Base-by-base conservation (phyloP, 2,113 vertebrate species). In the Bubalus kerabau region DNA sequence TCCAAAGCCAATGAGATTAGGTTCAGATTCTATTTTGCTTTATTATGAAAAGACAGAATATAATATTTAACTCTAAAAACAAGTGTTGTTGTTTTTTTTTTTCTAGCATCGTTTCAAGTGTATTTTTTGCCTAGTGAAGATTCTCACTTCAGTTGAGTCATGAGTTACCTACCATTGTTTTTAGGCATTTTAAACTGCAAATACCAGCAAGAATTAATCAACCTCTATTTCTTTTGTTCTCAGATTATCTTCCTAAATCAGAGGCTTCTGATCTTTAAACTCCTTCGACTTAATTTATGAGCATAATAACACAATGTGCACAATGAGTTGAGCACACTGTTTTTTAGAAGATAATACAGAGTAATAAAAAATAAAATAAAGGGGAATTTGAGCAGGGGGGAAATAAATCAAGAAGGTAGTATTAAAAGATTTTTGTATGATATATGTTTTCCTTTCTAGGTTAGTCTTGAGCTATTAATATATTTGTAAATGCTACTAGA, bases 181-280 rank as follows among this genome's bases (percentile, higher is more conserved):
- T 97, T 74, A 82, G 59, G 19, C 86, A 36, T 96, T 94, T 94
- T 80, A 94, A 94, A 93, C 76, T 93, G n/a, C 56, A 95, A 94
- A 89, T 81, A 94, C 56, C 14, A 95, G 21, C 17, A 96, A 94
- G 86, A 97, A 89, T 96, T 95, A 98, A 95, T 97, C 82, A 92
- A 43, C 14, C 16, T 94, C 48, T 95, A 83, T 95, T 96, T 95
- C 36, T 96, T 92, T 95, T 78, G 54, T 84, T 94, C 78, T 91
- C 74, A 76, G 21, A 91, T 95, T 94, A 71, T 92, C 59, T 92
- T 96, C 48, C 54, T 96, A 92, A 97, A 96, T 97, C 82, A 97
- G 78, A 94, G 9, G 19, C 21, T n/a, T 96, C 57, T 97, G 50
- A 95, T 97, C 84, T 92, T 97, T 93, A 96, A 96, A 96, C 48